Conservation (phyloP, 2,797 vertebrate genomes). For the Sebastes hubbsi region DNA sequence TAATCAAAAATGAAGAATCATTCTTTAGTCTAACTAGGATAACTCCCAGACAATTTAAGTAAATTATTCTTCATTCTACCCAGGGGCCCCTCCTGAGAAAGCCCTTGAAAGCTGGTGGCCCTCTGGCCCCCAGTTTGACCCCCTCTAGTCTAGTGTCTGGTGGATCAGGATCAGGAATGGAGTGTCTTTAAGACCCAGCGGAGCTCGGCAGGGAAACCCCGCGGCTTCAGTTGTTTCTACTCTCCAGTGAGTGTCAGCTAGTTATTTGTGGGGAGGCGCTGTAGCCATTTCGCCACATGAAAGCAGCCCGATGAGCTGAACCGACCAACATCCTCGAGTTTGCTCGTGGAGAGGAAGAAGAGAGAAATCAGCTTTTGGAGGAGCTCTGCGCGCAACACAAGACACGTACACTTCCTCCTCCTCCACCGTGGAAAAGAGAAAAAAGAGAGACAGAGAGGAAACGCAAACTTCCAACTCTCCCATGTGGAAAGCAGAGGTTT, state of each 20-base stretch:
- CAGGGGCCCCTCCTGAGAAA: neutral
- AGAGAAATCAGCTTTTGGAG: conserved; percentile 66
- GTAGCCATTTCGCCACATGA: conserved; percentile 84
- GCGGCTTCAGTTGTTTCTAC: conserved; percentile 80
- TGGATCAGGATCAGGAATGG: neutral
- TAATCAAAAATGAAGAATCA: neutral
- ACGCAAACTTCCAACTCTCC: conserved; percentile 79
- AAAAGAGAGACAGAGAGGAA: conserved; percentile 41
- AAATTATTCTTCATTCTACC: neutral
- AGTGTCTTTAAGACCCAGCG: conserved; percentile 85
- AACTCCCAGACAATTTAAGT: neutral
- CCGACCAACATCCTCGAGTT: conserved; percentile 74
- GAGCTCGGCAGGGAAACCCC: conserved; percentile 78
- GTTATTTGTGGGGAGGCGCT: conserved; percentile 86
- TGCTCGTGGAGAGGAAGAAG: conserved; percentile 49
- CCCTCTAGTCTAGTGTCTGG: neutral
- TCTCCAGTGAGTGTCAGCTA: conserved; percentile 79
- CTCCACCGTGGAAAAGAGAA: conserved; percentile 60
- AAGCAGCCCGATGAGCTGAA: conserved; percentile 76
- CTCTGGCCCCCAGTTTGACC: conserved; percentile 19
- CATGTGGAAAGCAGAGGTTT: conserved; percentile 78
- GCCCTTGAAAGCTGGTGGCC: neutral
- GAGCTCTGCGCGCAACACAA: conserved; percentile 62
- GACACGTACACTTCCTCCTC: conserved; percentile 70
- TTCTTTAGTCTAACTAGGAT: neutral